Conservation (phyloP, 2,797 vertebrate genomes). For the Ctenosaura bakeri region DNA sequence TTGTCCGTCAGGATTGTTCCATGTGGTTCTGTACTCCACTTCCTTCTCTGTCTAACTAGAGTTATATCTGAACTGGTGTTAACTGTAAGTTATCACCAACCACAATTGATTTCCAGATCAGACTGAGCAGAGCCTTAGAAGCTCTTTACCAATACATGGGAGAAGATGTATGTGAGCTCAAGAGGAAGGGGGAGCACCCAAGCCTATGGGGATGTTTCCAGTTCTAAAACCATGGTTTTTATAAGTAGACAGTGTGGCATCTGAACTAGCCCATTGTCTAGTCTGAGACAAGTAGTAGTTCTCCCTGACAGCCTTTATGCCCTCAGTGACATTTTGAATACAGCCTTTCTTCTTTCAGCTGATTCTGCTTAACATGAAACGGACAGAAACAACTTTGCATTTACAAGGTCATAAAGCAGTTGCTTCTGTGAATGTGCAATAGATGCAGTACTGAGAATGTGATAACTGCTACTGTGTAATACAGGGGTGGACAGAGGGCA, state of each 20-base stretch:
- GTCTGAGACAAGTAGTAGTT: conserved; percentile 22
- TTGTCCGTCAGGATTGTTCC: background rate
- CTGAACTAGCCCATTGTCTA: conserved; percentile 29
- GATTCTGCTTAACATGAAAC: conserved; percentile 9
- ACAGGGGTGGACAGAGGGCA: too few species aligned
- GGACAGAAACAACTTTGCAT: conserved; percentile 31
- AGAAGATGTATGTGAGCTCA: background rate
- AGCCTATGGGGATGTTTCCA: background rate
- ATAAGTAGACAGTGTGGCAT: background rate
- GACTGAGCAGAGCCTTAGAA: background rate
- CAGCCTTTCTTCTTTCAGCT: conserved; percentile 44
- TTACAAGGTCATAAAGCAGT: background rate
- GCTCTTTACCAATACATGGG: background rate
- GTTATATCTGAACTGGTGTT: background rate
- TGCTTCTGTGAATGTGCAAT: background rate
- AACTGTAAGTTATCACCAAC: too few species aligned
- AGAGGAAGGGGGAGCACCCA: too few species aligned
- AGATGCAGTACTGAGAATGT: background rate
- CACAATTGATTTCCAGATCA: background rate
- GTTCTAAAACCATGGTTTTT: background rate
- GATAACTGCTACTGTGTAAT: background rate
- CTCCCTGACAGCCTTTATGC: conserved; percentile 10
- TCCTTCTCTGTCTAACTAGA: background rate
- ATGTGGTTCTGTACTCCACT: background rate
- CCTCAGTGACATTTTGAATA: conserved; percentile 40